Evolutionary conservation across 2,113 vertebrate species (phyloP).

Genomic region (Thryonomys swinderianus): DNA sequence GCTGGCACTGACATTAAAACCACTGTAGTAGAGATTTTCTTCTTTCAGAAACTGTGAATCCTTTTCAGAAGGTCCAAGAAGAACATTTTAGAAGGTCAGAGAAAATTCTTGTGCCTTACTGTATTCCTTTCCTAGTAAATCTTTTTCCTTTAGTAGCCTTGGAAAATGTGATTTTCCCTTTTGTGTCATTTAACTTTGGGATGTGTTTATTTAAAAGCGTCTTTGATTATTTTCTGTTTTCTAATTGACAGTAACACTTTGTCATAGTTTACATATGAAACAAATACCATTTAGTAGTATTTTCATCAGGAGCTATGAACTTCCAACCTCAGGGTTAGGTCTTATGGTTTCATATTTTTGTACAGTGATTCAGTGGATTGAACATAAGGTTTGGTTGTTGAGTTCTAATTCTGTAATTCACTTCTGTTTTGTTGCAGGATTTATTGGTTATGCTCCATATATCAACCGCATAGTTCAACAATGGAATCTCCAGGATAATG

Average conservation of each 20-base stretch:
- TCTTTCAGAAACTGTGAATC: constrained; percentile 39
- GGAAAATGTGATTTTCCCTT: background rate
- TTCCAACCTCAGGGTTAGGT: background rate
- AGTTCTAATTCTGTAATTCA: background rate
- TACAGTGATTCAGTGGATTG: background rate
- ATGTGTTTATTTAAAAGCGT: background rate
- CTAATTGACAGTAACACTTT: background rate
- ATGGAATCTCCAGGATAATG: constrained; percentile 97
- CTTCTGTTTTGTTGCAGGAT: constrained; percentile 88
- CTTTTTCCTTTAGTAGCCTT: background rate
- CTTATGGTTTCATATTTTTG: background rate
- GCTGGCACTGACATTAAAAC: constrained; percentile 38
- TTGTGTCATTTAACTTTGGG: background rate
- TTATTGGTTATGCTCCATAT: constrained; percentile 94
- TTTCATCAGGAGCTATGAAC: background rate
- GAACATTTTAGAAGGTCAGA: constrained; percentile 41
- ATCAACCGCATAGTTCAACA: constrained; percentile 92
- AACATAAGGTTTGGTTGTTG: background rate
- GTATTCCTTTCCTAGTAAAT: constrained; percentile 4
- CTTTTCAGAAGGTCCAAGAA: background rate
- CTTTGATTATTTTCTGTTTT: constrained; percentile 30
- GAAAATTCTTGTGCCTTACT: background rate
- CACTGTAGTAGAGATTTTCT: constrained; percentile 25
- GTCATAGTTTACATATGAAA: background rate
- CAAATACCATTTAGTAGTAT: background rate